These are phyloP conservation scores for Lucilia sericata DNA, from an alignment of 1,140 invertebrate species.

Conservation along the genomic window DNA sequence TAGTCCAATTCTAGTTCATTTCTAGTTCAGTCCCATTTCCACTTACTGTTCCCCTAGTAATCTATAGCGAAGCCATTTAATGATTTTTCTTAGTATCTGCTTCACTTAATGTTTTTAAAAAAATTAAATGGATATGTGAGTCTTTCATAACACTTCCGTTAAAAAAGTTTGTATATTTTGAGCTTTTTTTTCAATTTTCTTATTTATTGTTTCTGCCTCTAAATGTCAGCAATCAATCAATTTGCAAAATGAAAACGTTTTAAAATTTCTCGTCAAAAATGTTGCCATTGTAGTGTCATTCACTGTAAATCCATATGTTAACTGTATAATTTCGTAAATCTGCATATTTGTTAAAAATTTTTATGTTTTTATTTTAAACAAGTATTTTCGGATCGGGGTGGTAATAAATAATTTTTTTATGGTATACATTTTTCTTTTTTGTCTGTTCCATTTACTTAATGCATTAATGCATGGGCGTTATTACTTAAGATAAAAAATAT, in stretches of 20 bases:
- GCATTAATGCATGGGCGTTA: constrained; percentile 7
- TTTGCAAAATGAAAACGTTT: not conserved
- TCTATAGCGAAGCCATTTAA: too few species aligned
- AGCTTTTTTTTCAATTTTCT: not conserved
- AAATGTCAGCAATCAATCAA: not conserved
- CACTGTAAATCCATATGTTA: not conserved
- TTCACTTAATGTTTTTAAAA: too few species aligned
- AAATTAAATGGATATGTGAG: too few species aligned
- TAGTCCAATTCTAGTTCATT: too few species aligned
- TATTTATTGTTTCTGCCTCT: not conserved
- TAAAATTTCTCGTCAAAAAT: not conserved
- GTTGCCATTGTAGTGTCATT: not conserved
- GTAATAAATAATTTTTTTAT: not conserved
- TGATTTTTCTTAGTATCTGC: too few species aligned
- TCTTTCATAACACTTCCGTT: too few species aligned
- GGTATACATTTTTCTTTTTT: not conserved
- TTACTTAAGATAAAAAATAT: not conserved
- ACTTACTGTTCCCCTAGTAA: too few species aligned
- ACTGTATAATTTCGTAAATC: not conserved
- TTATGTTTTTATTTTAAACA: too few species aligned
- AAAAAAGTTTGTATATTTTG: not conserved
- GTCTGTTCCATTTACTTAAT: not conserved
- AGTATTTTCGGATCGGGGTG: too few species aligned
- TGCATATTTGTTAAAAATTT: not conserved
- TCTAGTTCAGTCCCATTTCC: too few species aligned